These are phyloP conservation scores for Phaedon cochleariae DNA, from an alignment of 2,888 invertebrate species.

Conservation along the genomic window DNA sequence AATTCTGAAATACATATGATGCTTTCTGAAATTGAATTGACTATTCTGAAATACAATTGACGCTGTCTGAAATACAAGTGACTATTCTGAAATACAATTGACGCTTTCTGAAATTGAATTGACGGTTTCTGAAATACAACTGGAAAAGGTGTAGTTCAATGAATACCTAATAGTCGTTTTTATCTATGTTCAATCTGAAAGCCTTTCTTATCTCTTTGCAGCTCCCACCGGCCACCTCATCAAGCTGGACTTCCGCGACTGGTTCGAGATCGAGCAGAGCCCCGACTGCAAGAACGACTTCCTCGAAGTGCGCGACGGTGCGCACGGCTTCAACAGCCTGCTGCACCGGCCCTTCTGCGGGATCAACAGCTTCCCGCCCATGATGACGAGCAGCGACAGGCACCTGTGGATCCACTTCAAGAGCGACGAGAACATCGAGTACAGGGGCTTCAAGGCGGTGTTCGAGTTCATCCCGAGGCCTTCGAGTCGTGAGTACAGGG, in stretches of 20 bases:
- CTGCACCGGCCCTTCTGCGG: conserved; percentile 73
- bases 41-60: no score
- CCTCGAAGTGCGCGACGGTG: conserved; percentile 84
- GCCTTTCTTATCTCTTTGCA: conserved; percentile 59
- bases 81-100: no score
- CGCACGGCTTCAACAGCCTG: conserved; percentile 75
- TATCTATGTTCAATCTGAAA: no score
- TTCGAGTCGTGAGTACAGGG: conserved; percentile 64
- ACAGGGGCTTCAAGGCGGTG: conserved; percentile 79
- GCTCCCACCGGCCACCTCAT: conserved; percentile 72
- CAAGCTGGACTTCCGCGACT: conserved; percentile 81
- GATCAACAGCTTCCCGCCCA: conserved; percentile 74
- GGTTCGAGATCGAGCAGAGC: conserved; percentile 76
- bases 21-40: no score
- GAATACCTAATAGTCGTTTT: no score
- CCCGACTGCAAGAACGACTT: conserved; percentile 80
- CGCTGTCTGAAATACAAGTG: no score
- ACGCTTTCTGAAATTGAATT: no score
- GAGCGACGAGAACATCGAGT: conserved; percentile 83
- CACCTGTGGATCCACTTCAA: conserved; percentile 82
- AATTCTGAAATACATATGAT: no score
- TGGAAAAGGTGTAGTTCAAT: no score
- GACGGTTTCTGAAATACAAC: no score
- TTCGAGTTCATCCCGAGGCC: conserved; percentile 73
- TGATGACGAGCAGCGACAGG: conserved; percentile 76